phyloP scores from a whole-genome alignment of 2,113 vertebrate species.

The Potamarius usumacintae region DNA sequence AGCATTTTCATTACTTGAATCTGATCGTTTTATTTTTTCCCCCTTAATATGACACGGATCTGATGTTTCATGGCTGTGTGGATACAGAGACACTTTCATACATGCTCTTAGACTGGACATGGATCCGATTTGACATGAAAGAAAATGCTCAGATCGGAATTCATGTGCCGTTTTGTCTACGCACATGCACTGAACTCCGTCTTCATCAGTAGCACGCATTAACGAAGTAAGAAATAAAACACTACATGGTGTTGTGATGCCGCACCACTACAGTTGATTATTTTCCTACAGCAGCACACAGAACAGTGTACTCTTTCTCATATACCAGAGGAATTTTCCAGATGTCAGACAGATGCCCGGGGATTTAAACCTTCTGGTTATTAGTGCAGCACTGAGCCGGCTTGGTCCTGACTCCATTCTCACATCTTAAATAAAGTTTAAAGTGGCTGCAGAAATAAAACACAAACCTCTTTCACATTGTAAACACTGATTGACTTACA shows the following conservation, averaged over 20 bases:
- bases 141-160: too few species aligned
- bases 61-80: too few species aligned
- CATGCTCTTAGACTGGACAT: too few species aligned
- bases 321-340: background rate
- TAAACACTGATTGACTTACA: slow-evolving; percentile 5
- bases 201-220: background rate
- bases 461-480: background rate
- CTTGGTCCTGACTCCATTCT: background rate
- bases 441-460: background rate
- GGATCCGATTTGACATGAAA: too few species aligned
- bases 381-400: too few species aligned
- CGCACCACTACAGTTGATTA: background rate
- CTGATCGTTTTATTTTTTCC: too few species aligned
- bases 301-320: background rate
- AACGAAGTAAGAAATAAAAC: background rate
- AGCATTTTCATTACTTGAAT: background rate
- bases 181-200: too few species aligned
- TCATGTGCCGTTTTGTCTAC: too few species aligned
- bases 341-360: too few species aligned
- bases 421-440: background rate
- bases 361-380: background rate
- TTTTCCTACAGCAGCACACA: background rate
- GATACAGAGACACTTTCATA: too few species aligned
- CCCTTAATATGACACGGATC: too few species aligned
- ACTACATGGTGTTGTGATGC: background rate